Evolutionary conservation across 2,888 invertebrate species (phyloP), one percentile per base, ranked within the genome.

Genomic region (Odiellus spinosus): DNA sequence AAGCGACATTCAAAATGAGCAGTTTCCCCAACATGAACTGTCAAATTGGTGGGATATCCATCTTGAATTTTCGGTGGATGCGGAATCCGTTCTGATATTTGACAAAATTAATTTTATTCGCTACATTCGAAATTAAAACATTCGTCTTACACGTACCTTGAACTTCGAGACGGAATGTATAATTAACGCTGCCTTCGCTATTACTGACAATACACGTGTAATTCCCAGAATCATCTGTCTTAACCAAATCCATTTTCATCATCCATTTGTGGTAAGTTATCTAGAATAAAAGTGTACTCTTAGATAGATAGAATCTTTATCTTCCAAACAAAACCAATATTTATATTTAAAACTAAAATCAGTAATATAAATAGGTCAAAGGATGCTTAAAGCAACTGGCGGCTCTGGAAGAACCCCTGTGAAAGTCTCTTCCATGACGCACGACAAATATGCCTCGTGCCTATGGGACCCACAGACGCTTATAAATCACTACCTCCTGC

Each of bases 121-220:
- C n/a, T 11, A 12, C n/a, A 34, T 34, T 12, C 34, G n/a, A 34
- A 34, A 34, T 34, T 5, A 40, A 14, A 11, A 11, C 6, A 43
- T 34, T 20, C 5, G 18, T 4, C 4, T 6, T 26, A n/a, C 8
- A 60, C 63, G 58, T 58, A 67, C 66, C 63, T 8, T 60, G 53
- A 26, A 67, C 62, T 39, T 64, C 60, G 3, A 68, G 51, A 10
- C 42, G 49, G 48, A 58, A 64, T 1, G 63, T 63, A 57, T 59
- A 61, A 38, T 58, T 72, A 49, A 87, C 79, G 59, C 82, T 82
- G 1, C 84, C 91, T 45, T 78, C 67, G 10, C 70, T 66, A 63
- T 95, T 96, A 66, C 82, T 82, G 5, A 88, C 80, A 40, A 76
- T 70, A 62, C 96, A 96, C 0, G 80, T 84, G 64, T 93, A 96